Evolutionary conservation across 2,888 invertebrate species (phyloP).

Genomic region (Noctua janthe): DNA sequence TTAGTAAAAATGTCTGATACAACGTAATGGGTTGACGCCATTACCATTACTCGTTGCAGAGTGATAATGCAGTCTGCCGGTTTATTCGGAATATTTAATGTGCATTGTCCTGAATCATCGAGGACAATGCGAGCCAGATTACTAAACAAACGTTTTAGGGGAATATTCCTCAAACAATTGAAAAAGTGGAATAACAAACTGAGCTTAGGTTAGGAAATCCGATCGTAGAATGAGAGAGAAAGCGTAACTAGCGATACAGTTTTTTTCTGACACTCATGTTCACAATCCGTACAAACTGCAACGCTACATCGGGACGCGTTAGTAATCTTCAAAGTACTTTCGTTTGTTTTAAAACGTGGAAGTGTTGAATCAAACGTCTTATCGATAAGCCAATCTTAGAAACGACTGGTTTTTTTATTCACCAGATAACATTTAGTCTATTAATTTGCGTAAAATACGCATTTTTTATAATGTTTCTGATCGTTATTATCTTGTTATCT

Average conservation of each 20-base stretch:
- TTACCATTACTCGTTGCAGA: constrained; percentile 71
- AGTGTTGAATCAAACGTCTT: too few relatives aligned
- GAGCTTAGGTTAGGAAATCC: background rate
- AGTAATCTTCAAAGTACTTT: too few relatives aligned
- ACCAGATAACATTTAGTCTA: too few relatives aligned
- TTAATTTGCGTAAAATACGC: too few relatives aligned
- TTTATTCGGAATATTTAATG: constrained; percentile 28
- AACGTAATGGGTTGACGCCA: constrained; percentile 74
- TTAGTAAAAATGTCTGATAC: constrained; percentile 72
- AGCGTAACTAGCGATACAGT: background rate
- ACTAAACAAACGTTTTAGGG: constrained; percentile 8
- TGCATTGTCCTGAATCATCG: constrained; percentile 43
- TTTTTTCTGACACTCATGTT: background rate
- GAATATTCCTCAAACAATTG: constrained; percentile 34
- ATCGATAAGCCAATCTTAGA: too few relatives aligned
- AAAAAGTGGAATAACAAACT: background rate
- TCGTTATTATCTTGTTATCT: too few relatives aligned
- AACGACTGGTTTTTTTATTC: too few relatives aligned
- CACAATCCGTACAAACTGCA: background rate
- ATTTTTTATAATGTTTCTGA: too few relatives aligned
- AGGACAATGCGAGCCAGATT: constrained; percentile 32
- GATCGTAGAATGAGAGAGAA: background rate
- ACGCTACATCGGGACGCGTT: background rate
- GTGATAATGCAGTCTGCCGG: constrained; percentile 64
- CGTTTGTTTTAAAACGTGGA: too few relatives aligned